These are phyloP conservation scores for Cheilinus undulatus DNA, from an alignment of 2,113 vertebrate species.

Conservation along the genomic window DNA sequence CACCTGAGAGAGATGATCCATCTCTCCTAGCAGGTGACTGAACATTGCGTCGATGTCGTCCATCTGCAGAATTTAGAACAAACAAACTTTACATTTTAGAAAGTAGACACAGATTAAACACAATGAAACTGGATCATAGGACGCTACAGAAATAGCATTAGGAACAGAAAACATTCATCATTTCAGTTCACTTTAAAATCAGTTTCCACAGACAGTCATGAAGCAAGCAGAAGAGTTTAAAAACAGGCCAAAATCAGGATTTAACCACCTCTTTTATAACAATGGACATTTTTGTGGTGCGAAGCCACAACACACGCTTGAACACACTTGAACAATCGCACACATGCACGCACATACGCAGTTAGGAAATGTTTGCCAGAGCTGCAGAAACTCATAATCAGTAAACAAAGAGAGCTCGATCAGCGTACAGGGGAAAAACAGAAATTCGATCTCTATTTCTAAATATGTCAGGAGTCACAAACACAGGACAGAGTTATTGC, in stretches of 20 bases:
- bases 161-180: conserved; percentile 37
- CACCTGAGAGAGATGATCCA: conserved; percentile 93
- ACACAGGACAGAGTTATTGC: background rate
- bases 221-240: background rate
- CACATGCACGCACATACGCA: background rate
- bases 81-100: background rate
- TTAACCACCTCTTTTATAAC: background rate
- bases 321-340: conserved; percentile 22
- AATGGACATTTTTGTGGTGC: conserved; percentile 57
- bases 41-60: conserved; percentile 96
- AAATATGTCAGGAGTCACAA: conserved; percentile 5
- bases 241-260: background rate
- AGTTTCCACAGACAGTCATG: conserved; percentile 2
- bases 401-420: background rate
- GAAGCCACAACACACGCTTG: conserved; percentile 75
- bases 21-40: conserved; percentile 91
- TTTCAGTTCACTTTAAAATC: conserved; percentile 41
- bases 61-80: conserved; percentile 84
- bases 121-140: too few species aligned
- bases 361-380: conserved; percentile 16
- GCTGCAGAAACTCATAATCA: conserved; percentile 10
- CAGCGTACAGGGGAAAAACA: background rate
- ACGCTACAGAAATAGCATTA: too few species aligned
- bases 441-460: background rate
- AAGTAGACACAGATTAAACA: background rate